Conservation (phyloP, 2,888 invertebrate genomes). For the Drosophila diplacantha region DNA sequence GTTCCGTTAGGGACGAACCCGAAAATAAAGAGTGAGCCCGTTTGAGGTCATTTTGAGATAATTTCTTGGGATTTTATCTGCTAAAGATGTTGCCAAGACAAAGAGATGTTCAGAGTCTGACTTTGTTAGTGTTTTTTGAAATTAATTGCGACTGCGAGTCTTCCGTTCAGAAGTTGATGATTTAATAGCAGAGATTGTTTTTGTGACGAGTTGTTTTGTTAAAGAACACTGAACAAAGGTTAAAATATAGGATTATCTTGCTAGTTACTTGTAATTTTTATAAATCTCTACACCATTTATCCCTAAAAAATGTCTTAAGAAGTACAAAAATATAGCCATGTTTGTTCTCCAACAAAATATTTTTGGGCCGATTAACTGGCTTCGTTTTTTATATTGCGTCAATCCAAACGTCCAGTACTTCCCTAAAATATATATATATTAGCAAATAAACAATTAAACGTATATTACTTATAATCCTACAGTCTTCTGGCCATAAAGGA, state of each 20-base stretch:
- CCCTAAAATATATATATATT: neutral
- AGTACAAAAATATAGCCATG: too few species aligned
- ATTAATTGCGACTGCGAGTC: conserved; percentile 1
- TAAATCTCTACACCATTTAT: too few species aligned
- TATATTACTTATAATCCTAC: neutral
- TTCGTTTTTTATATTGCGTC: neutral
- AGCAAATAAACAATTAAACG: neutral
- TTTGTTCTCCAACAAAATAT: neutral
- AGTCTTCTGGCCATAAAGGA: neutral
- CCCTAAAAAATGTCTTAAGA: too few species aligned
- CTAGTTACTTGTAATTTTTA: neutral
- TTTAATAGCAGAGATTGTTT: neutral
- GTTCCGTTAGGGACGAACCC: conserved; percentile 28
- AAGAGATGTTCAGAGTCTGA: neutral
- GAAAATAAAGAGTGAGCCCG: conserved; percentile 1
- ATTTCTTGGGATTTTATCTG: conserved; percentile 6
- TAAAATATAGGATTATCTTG: too few species aligned
- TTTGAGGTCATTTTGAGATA: conserved; percentile 20
- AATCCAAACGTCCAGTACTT: too few species aligned
- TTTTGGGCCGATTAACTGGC: neutral
- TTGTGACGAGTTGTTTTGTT: neutral
- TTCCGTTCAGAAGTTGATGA: neutral
- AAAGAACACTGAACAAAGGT: neutral
- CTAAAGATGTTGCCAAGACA: conserved; percentile 1
- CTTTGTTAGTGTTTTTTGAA: neutral